A percentile compares a stretch with the other conserved stretches of the same genome.
Conservation (phyloP, 2,113 vertebrate genomes). For the Willisornis vidua region DNA sequence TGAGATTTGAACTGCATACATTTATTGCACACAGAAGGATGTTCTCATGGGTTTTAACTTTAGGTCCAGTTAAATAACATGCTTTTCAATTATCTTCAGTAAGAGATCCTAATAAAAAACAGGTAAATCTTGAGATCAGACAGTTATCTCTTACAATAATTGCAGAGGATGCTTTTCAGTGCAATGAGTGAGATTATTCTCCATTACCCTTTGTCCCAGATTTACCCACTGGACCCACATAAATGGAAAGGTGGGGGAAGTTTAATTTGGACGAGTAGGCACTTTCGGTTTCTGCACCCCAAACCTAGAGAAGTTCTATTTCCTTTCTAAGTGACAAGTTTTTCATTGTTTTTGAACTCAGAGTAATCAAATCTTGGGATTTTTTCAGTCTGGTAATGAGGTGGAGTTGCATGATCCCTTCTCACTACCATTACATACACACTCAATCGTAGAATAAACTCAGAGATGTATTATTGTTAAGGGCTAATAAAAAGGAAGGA, state of each 20-base stretch:
- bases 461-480: background rate
- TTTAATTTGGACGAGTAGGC: background rate
- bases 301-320: background rate
- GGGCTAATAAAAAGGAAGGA: background rate
- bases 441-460: background rate
- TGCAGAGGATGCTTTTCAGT: background rate
- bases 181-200: background rate
- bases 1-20: background rate
- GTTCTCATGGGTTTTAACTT: background rate
- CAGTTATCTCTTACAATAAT: background rate
- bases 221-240: background rate
- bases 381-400: background rate
- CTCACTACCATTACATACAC: background rate
- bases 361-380: background rate
- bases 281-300: background rate
- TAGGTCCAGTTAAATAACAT: background rate
- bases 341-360: background rate
- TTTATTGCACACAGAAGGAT: background rate
- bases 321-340: background rate
- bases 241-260: background rate
- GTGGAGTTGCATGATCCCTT: background rate
- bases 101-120: background rate
- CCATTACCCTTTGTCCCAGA: background rate
- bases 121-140: background rate
- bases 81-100: background rate